Base-by-base conservation (phyloP, 2,888 invertebrate species). In the Entomobrya proxima region DNA sequence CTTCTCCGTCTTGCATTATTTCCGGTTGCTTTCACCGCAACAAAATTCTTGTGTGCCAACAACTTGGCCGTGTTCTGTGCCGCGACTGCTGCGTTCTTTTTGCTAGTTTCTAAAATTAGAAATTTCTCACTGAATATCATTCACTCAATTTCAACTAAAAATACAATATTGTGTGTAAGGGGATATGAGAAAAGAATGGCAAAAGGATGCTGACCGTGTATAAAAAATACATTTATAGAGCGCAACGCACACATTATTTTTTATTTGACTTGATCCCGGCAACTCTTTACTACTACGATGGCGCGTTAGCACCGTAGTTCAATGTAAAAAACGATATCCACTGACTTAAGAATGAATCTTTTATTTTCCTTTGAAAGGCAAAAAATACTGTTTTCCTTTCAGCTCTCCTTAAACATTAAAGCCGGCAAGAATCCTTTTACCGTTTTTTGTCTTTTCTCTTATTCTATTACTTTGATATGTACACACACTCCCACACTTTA, bases 1-100 rank as follows among this genome's bases (percentile, higher is more conserved):
- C 37, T 69, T 69, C 44, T 55, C 64, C 35, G 15, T 35, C 30
- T 72, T 52, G 15, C 32, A 74, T 74, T 74, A 74, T 74, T 74
- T 74, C 74, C 74, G 52, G 74, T 52, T 74, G 74, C 74, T 74
- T 74, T 74, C 74, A 74, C 74, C 74, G n/a, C 74, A 74, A 52
- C 50, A 74, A 35, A 74, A 50, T 21, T 52, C 52, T 40, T 69
- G 52, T 50, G 72, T 52, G 74, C 74, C 52, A 74, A 74, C 50
- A 74, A 52, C 32, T 74, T 74, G 50, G 2, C 11, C 2, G n/a
- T n/a, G n/a, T n/a, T n/a, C n/a, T n/a, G n/a, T n/a, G n/a, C n/a
- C n/a, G n/a, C n/a, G n/a, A n/a, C n/a, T n/a, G n/a, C 9, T 69
- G 44, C 44, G 69, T 74, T 74, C 74, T 74, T 52, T 40, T 52